Conservation (phyloP, 2,113 vertebrate genomes). For the Rhadina sibilatrix region DNA sequence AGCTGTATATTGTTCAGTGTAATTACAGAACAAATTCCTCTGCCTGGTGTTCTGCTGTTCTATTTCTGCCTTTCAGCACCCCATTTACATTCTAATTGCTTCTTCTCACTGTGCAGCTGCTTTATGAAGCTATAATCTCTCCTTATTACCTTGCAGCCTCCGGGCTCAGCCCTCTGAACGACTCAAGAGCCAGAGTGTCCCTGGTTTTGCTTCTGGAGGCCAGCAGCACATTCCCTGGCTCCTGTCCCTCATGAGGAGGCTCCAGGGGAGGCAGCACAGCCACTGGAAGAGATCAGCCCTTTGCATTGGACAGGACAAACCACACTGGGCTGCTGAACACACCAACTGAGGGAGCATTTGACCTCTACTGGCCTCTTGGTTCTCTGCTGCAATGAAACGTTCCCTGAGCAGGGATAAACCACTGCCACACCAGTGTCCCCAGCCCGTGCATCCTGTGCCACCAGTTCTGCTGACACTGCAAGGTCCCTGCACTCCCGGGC, state of each 20-base stretch:
- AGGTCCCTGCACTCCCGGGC: neutral
- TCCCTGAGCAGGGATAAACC: neutral
- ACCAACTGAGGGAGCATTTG: neutral
- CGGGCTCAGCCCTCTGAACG: neutral
- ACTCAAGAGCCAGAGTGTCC: neutral
- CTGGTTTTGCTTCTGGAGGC: neutral
- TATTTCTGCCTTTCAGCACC: conserved; percentile 1
- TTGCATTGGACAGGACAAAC: neutral
- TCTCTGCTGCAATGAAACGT: fast-evolving
- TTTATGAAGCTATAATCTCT: conserved; percentile 24
- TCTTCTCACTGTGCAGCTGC: conserved; percentile 22
- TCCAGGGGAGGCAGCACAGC: neutral
- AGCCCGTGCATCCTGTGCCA: neutral
- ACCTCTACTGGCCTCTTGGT: neutral
- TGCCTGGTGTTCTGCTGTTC: conserved; percentile 44
- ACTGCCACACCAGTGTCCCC: neutral
- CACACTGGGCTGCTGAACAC: neutral
- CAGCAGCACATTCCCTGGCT: neutral
- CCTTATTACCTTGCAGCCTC: conserved; percentile 23
- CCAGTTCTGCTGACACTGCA: neutral
- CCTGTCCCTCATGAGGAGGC: neutral
- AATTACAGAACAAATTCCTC: conserved; percentile 62
- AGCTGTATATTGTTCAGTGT: conserved; percentile 36
- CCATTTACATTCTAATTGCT: conserved; percentile 69
- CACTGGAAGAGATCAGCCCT: neutral